Percentiles rank a stretch among this genome's conserved stretches.
Conservation (phyloP, 1,140 invertebrate genomes). For the Zaprionus ornatus region DNA sequence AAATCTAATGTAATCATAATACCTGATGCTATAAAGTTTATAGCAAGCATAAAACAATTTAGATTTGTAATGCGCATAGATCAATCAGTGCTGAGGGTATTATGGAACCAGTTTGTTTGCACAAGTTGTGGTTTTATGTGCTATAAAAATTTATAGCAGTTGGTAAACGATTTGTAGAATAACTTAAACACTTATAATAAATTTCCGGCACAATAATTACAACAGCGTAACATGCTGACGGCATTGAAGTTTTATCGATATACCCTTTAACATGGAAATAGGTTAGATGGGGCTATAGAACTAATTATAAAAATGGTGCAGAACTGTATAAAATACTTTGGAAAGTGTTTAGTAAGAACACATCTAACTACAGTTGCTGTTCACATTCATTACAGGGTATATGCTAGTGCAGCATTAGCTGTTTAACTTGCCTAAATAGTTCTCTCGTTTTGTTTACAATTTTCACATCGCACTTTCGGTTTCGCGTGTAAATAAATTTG, state of each 20-base stretch:
- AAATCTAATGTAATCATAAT: not conserved
- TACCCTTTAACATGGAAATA: not conserved
- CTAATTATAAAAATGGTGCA: too few species aligned
- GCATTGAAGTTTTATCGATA: not conserved
- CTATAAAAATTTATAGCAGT: not conserved
- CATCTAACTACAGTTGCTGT: not conserved
- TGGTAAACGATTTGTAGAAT: not conserved
- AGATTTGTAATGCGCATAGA: not conserved
- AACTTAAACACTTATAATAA: not conserved
- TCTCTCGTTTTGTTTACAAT: not conserved
- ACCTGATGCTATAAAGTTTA: not conserved
- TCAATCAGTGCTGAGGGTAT: not conserved
- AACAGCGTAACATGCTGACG: not conserved
- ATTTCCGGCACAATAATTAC: not conserved
- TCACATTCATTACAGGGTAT: not conserved
- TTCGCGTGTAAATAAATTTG: not conserved
- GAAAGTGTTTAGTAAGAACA: not conserved
- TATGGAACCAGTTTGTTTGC: not conserved
- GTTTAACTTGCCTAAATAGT: not conserved
- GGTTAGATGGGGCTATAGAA: too few species aligned
- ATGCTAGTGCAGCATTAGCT: not conserved
- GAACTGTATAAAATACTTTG: too few species aligned
- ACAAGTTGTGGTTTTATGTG: not conserved
- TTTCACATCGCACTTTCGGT: not conserved
- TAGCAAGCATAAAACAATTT: not conserved